Evolutionary conservation across 2,113 vertebrate genomes (phyloP).

Genomic region (Colossoma macropomum): DNA sequence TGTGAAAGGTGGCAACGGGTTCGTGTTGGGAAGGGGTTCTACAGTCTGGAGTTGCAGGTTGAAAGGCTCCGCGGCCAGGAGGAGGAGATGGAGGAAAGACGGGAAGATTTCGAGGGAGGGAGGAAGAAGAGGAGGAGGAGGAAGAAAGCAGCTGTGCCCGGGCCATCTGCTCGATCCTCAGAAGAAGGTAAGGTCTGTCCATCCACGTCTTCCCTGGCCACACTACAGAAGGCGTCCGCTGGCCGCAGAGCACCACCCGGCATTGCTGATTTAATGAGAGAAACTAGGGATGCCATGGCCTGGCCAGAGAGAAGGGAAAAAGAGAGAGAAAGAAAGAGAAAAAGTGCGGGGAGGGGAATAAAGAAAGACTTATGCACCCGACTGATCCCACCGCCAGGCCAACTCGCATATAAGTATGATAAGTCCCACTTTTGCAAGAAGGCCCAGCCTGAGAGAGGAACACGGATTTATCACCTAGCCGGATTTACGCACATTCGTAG

Average conservation of each 20-base stretch:
- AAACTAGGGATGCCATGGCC: slow-evolving; percentile 62
- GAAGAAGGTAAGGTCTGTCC: slow-evolving; percentile 77
- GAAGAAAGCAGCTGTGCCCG: slow-evolving; percentile 66
- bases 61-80: slow-evolving; percentile 47
- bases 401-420: slow-evolving; percentile 58
- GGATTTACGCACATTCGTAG: slow-evolving; percentile 60
- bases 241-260: slow-evolving; percentile 62
- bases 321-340: neutral
- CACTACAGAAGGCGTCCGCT: slow-evolving; percentile 74
- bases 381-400: slow-evolving; percentile 47
- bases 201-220: slow-evolving; percentile 72
- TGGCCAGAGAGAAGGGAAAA: slow-evolving; percentile 46
- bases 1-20: slow-evolving; percentile 3
- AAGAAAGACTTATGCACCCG: slow-evolving; percentile 42
- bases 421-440: slow-evolving; percentile 62
- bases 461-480: slow-evolving; percentile 47
- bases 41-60: slow-evolving; percentile 24
- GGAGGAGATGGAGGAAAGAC: slow-evolving; percentile 54
- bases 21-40: neutral
- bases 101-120: slow-evolving; percentile 45
- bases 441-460: slow-evolving; percentile 45
- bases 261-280: slow-evolving; percentile 76
- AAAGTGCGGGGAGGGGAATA: neutral
- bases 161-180: slow-evolving; percentile 71
- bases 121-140: slow-evolving; percentile 54